Evolutionary conservation across 2,888 invertebrate genomes (phyloP), one percentile per base, ranked within the genome.

Genomic region (Limenitis camilla): DNA sequence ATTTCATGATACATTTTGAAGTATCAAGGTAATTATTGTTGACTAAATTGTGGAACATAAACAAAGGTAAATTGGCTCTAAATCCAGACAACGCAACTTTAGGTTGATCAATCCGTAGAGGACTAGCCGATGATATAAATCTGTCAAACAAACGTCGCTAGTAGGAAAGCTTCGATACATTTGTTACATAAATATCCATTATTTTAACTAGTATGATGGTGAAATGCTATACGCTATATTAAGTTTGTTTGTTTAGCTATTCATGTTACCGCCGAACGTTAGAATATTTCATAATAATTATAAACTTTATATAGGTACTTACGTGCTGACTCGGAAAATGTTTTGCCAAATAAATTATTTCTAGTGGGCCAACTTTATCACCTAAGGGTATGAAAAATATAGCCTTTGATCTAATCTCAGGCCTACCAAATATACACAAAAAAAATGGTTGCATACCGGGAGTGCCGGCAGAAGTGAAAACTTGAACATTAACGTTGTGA

Each of bases 71-170:
- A 52, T 52, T 52, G 39, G 28, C 71, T 76, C 67, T 50, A 55
- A 55, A 59, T 59, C 56, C 58, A 55, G 44, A 39, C 40, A 51
- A 42, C 55, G 64, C 71, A 65, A 66, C 63, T 69, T 69, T 55
- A 63, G 64, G 67, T 69, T 67, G 67, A 60, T 61, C 61, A 63
- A 61, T 62, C 53, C 55, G 63, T 61, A 51, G 50, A 56, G 54
- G 52, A 49, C 45, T 43, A 51, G 42, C 53, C 47, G 57, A 56
- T 49, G 53, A 47, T 56, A 63, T 58, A 62, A 61, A 62, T 59
- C 61, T 56, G 53, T 55, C 59, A 58, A 40, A 52, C 56, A 46
- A 52, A 53, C 35, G 35, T 41, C 27, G 51, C 48, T 47, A 40
- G 49, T 57, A 35, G 40, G 40, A 52, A 40, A 19, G 53, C 41